phyloP scores from a whole-genome alignment of 2,113 vertebrate species.

The Cynopterus brachyotis region DNA sequence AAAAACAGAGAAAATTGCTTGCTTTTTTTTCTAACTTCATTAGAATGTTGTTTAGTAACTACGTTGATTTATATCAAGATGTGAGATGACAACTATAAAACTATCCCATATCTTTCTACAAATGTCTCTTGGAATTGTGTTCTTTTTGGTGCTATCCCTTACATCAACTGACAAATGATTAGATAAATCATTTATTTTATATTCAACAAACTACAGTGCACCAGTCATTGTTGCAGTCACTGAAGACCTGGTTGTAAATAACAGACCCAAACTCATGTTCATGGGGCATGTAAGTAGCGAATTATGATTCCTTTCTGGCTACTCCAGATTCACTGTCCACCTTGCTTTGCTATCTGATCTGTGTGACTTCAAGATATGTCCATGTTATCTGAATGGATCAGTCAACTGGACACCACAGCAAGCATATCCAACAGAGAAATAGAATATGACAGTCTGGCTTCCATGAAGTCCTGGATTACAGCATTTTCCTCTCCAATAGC shows the following conservation, averaged over 20 bases:
- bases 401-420: not conserved
- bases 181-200: not conserved
- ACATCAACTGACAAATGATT: not conserved
- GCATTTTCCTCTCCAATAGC: not conserved
- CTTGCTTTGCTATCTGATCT: not conserved
- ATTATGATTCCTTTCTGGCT: not conserved
- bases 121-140: not conserved
- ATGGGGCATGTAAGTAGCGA: not conserved
- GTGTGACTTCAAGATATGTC: not conserved
- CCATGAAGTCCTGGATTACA: not conserved
- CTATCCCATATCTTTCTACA: not conserved
- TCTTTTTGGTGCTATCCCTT: not conserved
- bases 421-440: not conserved
- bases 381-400: not conserved
- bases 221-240: not conserved
- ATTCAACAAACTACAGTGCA: not conserved
- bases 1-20: not conserved
- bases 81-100: not conserved
- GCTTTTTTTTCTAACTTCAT: not conserved
- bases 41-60: not conserved
- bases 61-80: not conserved
- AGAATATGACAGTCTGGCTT: not conserved
- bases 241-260: not conserved
- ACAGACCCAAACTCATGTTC: not conserved
- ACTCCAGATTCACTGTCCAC: not conserved